Evolutionary conservation across 2,113 vertebrate genomes (phyloP).

Genomic region (Entomyzon cyanotis): DNA sequence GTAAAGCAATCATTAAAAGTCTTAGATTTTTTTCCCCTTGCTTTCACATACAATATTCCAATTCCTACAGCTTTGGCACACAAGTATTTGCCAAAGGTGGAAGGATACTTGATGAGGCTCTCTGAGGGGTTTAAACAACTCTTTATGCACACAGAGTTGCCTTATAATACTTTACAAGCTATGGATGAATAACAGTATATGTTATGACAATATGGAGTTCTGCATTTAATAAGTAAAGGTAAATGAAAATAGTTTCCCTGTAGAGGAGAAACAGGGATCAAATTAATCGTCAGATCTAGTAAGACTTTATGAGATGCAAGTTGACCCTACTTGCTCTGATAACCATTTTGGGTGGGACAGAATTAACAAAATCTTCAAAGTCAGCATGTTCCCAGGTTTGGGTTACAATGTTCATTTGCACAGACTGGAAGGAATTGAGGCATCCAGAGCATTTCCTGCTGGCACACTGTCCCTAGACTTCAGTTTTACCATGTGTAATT

Average conservation of each 20-base stretch:
- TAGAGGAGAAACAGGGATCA: not conserved
- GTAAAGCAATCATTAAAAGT: not conserved
- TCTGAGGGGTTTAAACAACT: not conserved
- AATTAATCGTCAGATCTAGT: not conserved
- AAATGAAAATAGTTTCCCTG: not conserved
- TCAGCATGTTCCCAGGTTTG: not conserved
- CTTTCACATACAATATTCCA: not conserved
- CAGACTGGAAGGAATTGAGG: accelerated
- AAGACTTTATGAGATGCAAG: not conserved
- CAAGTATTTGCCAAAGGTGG: not conserved
- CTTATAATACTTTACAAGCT: not conserved
- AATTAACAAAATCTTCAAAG: not conserved
- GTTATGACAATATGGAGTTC: not conserved
- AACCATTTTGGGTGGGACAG: not conserved
- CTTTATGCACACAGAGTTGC: not conserved
- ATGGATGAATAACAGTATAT: not conserved
- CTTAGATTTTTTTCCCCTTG: too few species aligned
- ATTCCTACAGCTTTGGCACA: not conserved
- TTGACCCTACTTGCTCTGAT: not conserved
- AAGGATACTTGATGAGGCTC: not conserved
- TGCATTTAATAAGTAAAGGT: not conserved
- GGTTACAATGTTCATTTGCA: not conserved
- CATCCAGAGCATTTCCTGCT: not conserved
- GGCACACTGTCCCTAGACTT: not conserved
- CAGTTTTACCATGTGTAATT: not conserved